A percentile compares a stretch with the other conserved stretches of the same genome.
Evolutionary conservation across 2,888 invertebrate species (phyloP).

Genomic region (Standfussiana lucernea): DNA sequence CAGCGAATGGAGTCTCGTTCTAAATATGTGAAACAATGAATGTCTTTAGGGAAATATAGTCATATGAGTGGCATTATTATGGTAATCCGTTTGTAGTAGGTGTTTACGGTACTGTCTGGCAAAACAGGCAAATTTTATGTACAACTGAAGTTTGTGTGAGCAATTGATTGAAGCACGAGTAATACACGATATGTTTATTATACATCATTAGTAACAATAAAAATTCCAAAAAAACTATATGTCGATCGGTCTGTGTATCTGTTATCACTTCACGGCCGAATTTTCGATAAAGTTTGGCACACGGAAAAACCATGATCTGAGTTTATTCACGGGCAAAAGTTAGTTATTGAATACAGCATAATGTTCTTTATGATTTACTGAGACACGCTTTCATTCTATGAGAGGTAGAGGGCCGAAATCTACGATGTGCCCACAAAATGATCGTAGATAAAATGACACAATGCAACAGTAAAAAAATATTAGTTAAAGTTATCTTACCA

Average conservation of each 20-base stretch:
- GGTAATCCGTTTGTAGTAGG: neutral
- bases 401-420: neutral
- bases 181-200: neutral
- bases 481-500: conserved; percentile 8
- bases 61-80: neutral
- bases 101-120: neutral
- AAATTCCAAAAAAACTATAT: neutral
- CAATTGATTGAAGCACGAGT: neutral
- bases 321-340: neutral
- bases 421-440: neutral
- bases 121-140: neutral
- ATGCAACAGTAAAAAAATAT: neutral
- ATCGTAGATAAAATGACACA: neutral
- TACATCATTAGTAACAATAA: neutral
- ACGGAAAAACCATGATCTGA: neutral
- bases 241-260: neutral
- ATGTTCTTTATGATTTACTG: neutral
- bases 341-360: neutral
- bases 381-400: neutral
- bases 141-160: neutral
- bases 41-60: neutral
- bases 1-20: neutral
- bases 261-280: neutral
- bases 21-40: conserved; percentile 11
- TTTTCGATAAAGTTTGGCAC: neutral